Percentiles rank a stretch among this genome's conserved stretches.
phyloP scores from a whole-genome alignment of 1,140 invertebrate genomes.

The Eumaeus atala region DNA sequence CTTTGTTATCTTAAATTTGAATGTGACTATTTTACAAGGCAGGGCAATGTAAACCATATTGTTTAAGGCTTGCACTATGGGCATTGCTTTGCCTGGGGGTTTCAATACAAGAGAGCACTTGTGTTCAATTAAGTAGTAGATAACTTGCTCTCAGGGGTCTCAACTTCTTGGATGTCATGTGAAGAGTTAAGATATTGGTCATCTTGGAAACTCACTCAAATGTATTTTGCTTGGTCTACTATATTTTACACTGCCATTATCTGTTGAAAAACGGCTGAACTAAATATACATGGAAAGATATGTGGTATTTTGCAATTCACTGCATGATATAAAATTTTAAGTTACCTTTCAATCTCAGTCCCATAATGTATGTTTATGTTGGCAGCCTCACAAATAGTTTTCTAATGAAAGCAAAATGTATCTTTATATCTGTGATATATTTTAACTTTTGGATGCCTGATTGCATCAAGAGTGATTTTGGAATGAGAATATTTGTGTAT shows the following conservation, averaged over 20 bases:
- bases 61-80: slow-evolving; percentile 51
- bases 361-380: slow-evolving; percentile 6
- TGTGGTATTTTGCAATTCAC: not conserved
- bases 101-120: slow-evolving; percentile 41
- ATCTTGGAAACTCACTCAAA: slow-evolving; percentile 1
- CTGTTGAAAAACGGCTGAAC: not conserved
- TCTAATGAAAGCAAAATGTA: slow-evolving; percentile 22
- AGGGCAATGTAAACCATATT: slow-evolving; percentile 47
- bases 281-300: not conserved
- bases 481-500: slow-evolving; percentile 25
- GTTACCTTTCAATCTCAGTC: too few species aligned
- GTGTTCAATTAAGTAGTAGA: slow-evolving; percentile 33
- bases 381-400: slow-evolving; percentile 9
- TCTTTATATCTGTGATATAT: slow-evolving; percentile 39
- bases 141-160: slow-evolving; percentile 53
- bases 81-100: slow-evolving; percentile 50
- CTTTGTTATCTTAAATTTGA: slow-evolving; percentile 14
- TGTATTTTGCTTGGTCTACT: not conserved
- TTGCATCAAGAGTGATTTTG: slow-evolving; percentile 11
- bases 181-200: slow-evolving; percentile 49
- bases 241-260: not conserved
- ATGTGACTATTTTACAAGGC: slow-evolving; percentile 58
- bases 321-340: not conserved
- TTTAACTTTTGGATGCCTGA: slow-evolving; percentile 28
- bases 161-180: slow-evolving; percentile 60